Evolutionary conservation across 2,797 vertebrate species (phyloP), one percentile per base, ranked within the genome.

Genomic region (Ibycter americanus): DNA sequence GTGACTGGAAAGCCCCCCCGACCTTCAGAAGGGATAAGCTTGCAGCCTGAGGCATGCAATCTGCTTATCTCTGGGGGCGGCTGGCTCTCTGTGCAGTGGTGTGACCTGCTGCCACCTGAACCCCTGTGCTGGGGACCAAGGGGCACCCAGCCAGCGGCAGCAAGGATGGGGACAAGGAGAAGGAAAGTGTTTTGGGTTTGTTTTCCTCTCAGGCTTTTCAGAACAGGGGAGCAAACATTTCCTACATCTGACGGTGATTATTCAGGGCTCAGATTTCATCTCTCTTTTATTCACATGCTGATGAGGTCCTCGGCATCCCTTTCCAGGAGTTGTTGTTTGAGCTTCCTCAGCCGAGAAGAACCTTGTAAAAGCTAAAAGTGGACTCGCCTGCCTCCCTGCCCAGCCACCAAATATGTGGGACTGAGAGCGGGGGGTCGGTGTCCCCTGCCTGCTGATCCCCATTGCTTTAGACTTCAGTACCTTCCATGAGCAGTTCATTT

Each of bases 401-500:
- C 81, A 2, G 8, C 52, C n/a, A 3, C 18, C 63, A 4, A 9
- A 13, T 6, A 2, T 0, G 2, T 3, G 76, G 63, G 58, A 4
- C 6, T 0, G 42, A 3, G n/a, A 55, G 27, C 44, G 13, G 61
- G 51, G 74, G 56, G 22, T 34, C 63, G 2, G 61, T 32, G 65
- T 34, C 66, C 46, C 34, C 47, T 6, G 1, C 12, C 34, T 6
- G 36, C 42, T 6, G 6, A 15, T 34, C 20, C 62, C 68, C 52
- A 9, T 49, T 0, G 0, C 55, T 83, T 9, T 20, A 4, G 78
- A 1, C 40, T 2, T 6, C 22, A 1, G 23, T 2, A 25, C 46
- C 31, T n/a, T 19, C 12, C 29, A 0, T 0, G 8, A 27, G 78
- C 49, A 0, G 36, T 2, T 27, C 1, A 0, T 16, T 15, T 6